Percentiles rank a stretch among this genome's conserved stretches.
Conservation (phyloP, 1,140 invertebrate species). For the Calliopsis andreniformis region DNA sequence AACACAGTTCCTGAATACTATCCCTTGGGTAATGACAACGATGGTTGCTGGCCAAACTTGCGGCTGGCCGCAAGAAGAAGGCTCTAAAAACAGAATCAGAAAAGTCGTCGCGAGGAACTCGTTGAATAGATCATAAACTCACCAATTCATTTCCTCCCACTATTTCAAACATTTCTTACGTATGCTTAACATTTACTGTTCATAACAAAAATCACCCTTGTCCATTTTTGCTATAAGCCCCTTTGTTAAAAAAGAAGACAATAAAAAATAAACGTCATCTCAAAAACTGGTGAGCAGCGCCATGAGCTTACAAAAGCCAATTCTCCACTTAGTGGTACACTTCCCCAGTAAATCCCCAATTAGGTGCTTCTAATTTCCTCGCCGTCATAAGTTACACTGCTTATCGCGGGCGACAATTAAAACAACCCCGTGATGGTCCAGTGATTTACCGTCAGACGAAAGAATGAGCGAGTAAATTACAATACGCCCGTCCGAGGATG, state of each 20-base stretch:
- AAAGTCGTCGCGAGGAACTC: conserved; percentile 14
- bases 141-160: not conserved
- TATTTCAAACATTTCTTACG: too few species aligned
- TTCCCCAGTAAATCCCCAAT: too few species aligned
- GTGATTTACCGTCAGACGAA: conserved; percentile 17
- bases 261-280: too few species aligned
- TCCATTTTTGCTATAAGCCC: too few species aligned
- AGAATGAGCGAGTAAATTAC: conserved; percentile 51
- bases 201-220: too few species aligned
- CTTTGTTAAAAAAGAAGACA: too few species aligned
- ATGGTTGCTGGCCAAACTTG: conserved; percentile 48
- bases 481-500: conserved; percentile 28
- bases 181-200: too few species aligned
- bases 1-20: conserved; percentile 59
- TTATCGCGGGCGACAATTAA: conserved; percentile 26
- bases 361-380: not conserved
- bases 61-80: conserved; percentile 57
- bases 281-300: too few species aligned
- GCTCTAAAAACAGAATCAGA: conserved; percentile 9
- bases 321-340: too few species aligned
- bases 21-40: conserved; percentile 47
- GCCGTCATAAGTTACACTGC: not conserved
- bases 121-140: conserved; percentile 28
- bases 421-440: not conserved
- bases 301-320: too few species aligned